A percentile compares a stretch with the other conserved stretches of the same genome.
Evolutionary conservation across 2,797 vertebrate species (phyloP).

Genomic region (Gambelia wislizenii): DNA sequence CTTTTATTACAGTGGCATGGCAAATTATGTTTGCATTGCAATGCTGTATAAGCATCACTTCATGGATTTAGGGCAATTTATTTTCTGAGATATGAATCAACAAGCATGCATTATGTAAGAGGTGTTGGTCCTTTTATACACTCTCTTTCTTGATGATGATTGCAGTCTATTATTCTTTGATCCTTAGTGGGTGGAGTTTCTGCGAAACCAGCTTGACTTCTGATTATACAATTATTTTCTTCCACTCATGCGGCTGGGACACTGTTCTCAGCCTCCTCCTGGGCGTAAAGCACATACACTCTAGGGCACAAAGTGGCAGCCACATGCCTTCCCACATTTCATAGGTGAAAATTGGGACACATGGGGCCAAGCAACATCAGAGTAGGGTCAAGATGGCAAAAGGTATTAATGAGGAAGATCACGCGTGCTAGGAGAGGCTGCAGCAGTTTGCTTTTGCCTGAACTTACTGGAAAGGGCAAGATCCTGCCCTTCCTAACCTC

Average conservation of each 20-base stretch:
- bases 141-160: constrained; percentile 53
- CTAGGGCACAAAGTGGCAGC: not conserved
- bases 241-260: constrained; percentile 52
- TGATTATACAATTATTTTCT: constrained; percentile 55
- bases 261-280: constrained; percentile 56
- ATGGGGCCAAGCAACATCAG: too few species aligned
- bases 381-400: too few species aligned
- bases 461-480: too few species aligned
- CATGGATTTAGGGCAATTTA: constrained; percentile 58
- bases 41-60: constrained; percentile 42
- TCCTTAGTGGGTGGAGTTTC: constrained; percentile 58
- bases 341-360: too few species aligned
- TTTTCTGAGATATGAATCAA: constrained; percentile 63
- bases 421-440: too few species aligned
- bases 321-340: too few species aligned
- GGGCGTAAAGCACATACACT: not conserved
- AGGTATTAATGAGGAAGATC: too few species aligned
- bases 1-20: constrained; percentile 63
- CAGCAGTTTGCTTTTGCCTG: too few species aligned
- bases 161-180: constrained; percentile 67
- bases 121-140: constrained; percentile 58
- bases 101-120: constrained; percentile 61
- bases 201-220: constrained; percentile 65
- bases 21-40: constrained; percentile 54
- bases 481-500: too few species aligned